Conservation (phyloP, 1,140 invertebrate species). For the Eufriesea mexicana region DNA sequence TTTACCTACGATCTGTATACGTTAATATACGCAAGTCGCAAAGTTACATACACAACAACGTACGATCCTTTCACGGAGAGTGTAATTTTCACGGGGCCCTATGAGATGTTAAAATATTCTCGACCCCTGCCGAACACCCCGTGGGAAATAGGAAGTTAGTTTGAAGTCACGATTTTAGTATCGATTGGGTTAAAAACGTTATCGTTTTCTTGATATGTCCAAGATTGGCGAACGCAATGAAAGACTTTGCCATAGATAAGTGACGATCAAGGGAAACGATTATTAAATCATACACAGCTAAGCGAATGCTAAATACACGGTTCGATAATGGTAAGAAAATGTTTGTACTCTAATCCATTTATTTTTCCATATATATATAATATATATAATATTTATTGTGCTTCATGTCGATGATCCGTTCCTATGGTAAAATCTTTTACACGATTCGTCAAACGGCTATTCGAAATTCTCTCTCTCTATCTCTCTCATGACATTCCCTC, state of each 20-base stretch:
- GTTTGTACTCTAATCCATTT: conserved; percentile 26
- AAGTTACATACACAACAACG: conserved; percentile 56
- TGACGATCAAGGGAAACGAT: not conserved
- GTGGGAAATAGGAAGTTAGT: conserved; percentile 11
- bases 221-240: conserved; percentile 65
- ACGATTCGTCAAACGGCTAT: conserved; percentile 36
- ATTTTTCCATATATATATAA: not conserved
- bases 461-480: conserved; percentile 1
- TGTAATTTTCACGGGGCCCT: not conserved
- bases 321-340: conserved; percentile 8
- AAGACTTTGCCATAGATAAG: conserved; percentile 31
- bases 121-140: not conserved
- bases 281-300: not conserved
- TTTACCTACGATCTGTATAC: conserved; percentile 74
- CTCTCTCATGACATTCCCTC: conserved; percentile 1
- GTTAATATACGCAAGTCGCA: conserved; percentile 62
- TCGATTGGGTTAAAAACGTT: conserved; percentile 27
- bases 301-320: not conserved
- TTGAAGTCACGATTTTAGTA: conserved; percentile 6
- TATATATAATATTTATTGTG: conserved; percentile 19
- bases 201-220: conserved; percentile 73
- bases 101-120: conserved; percentile 45
- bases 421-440: conserved; percentile 30
- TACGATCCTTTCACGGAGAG: conserved; percentile 11
- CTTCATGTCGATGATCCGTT: conserved; percentile 18